A percentile compares a stretch with the other conserved stretches of the same genome.
These are phyloP conservation scores for Shargacucullia verbasci DNA, from an alignment of 2,888 invertebrate species.

Conservation along the genomic window DNA sequence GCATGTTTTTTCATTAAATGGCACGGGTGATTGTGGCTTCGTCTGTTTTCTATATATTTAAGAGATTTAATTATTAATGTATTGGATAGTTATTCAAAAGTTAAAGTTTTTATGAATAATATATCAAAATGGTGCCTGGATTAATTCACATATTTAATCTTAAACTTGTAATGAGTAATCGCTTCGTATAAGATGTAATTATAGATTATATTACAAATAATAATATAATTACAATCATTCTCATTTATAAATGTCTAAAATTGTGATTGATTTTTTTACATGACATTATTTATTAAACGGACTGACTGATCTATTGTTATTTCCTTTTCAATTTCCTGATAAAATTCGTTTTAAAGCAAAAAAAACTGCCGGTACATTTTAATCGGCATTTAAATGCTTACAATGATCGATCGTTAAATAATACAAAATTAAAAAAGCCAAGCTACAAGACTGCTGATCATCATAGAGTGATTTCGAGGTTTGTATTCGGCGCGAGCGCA, in stretches of 20 bases:
- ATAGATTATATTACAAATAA: constrained; percentile 47
- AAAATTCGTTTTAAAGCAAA: no score
- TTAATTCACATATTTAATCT: constrained; percentile 44
- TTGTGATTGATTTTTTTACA: constrained; percentile 77
- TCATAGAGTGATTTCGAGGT: no score
- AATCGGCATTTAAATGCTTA: no score
- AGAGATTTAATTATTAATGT: neutral
- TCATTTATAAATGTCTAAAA: constrained; percentile 57
- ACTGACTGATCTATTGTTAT: constrained; percentile 73
- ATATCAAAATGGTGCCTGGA: constrained; percentile 69
- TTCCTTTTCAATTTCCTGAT: no score
- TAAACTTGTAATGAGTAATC: constrained; percentile 50
- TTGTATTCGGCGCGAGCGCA: no score
- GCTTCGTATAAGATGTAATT: constrained; percentile 56
- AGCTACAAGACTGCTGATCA: no score
- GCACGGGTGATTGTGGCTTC: neutral
- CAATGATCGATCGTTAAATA: no score
- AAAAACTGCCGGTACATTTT: no score
- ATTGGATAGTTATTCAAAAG: constrained; percentile 41
- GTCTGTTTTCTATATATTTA: neutral
- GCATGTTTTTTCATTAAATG: no score
- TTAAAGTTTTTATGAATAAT: constrained; percentile 41
- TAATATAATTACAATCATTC: constrained; percentile 60
- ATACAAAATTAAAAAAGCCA: no score
- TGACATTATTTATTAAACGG: constrained; percentile 86